Evolutionary conservation across 2,888 invertebrate species (phyloP).

Genomic region (Strigamia crassipes): DNA sequence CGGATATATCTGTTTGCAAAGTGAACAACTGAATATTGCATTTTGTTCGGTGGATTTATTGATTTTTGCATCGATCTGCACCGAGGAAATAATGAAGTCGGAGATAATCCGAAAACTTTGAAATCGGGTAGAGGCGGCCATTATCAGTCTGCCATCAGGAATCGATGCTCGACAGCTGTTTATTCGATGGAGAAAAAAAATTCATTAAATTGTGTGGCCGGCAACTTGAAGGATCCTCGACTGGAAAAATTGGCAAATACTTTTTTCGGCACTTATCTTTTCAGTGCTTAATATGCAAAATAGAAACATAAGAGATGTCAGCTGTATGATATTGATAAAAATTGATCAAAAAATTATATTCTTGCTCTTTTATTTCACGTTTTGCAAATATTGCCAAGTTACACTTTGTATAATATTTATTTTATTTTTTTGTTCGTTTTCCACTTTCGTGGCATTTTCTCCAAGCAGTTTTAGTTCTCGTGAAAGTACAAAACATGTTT

Average conservation of each 20-base stretch:
- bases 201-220: conserved; percentile 36
- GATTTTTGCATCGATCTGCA: background rate
- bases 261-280: conserved; percentile 19
- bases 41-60: conserved; percentile 4
- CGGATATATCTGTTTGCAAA: conserved; percentile 19
- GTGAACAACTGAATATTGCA: background rate
- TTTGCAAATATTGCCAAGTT: conserved; percentile 41
- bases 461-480: conserved; percentile 41
- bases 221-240: conserved; percentile 33
- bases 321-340: conserved; percentile 35
- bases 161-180: conserved; percentile 33
- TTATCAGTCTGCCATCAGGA: conserved; percentile 40
- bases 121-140: conserved; percentile 26
- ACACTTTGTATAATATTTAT: conserved; percentile 19
- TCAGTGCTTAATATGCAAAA: background rate
- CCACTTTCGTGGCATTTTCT: conserved; percentile 33
- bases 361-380: conserved; percentile 38
- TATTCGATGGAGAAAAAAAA: conserved; percentile 24
- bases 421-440: background rate
- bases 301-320: background rate
- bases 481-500: conserved; percentile 41
- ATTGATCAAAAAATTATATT: conserved; percentile 23
- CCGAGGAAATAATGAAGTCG: conserved; percentile 17
- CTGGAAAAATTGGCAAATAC: conserved; percentile 34
- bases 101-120: conserved; percentile 20